Percentiles rank a stretch among this genome's conserved stretches.
phyloP scores from a whole-genome alignment of 92 coral and sea anemone genomes.

The Zoanthus sociatus region DNA sequence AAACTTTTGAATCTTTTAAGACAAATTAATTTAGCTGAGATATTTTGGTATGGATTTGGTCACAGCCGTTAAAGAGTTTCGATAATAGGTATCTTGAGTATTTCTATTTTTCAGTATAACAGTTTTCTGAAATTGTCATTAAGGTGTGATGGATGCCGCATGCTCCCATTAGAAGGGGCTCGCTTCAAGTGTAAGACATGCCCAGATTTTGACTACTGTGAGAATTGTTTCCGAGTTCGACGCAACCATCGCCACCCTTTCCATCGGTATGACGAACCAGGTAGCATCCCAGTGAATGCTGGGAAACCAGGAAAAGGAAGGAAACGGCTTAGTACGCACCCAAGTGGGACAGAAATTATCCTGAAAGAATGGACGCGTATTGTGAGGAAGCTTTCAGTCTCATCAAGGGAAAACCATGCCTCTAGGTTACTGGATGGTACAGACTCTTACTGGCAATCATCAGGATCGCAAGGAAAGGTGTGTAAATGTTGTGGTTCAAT shows the following conservation, averaged over 20 bases:
- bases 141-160: constrained; percentile 95
- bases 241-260: constrained; percentile 94
- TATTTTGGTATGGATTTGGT: too few species aligned
- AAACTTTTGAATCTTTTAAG: too few species aligned
- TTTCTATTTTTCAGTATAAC: too few species aligned
- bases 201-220: constrained; percentile 93
- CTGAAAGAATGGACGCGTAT: constrained; percentile 95
- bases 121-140: background rate
- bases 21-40: too few species aligned
- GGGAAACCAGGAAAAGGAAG: constrained; percentile 93
- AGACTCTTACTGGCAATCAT: constrained; percentile 98
- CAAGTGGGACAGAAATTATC: constrained; percentile 79
- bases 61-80: too few species aligned
- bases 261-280: constrained; percentile 92
- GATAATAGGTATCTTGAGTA: too few species aligned
- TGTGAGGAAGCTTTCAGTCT: constrained; percentile 87
- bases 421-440: constrained; percentile 84
- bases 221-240: constrained; percentile 94
- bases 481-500: background rate
- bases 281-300: constrained; percentile 88
- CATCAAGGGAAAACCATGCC: constrained; percentile 96
- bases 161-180: constrained; percentile 93
- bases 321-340: constrained; percentile 58
- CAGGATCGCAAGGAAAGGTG: constrained; percentile 99
- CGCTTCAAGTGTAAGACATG: constrained; percentile 96